A percentile compares a stretch with the other conserved stretches of the same genome.
phyloP scores from a whole-genome alignment of 2,888 invertebrate genomes.

The Chorisops tibialis region DNA sequence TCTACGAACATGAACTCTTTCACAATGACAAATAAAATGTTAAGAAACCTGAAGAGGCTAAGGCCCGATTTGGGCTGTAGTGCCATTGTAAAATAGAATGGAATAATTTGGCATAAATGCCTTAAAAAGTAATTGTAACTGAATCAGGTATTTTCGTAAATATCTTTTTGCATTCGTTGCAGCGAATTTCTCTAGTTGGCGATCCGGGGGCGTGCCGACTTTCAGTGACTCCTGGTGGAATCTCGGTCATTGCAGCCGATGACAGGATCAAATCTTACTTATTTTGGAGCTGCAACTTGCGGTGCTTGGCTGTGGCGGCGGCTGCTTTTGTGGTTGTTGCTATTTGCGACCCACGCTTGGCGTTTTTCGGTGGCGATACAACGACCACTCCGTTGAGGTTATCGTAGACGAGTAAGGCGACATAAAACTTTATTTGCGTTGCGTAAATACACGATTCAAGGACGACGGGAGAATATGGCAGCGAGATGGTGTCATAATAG shows the following conservation, averaged over 20 bases:
- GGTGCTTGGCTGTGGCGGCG: slow-evolving; percentile 43
- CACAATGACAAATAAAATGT: no score
- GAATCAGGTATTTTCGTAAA: slow-evolving; percentile 85
- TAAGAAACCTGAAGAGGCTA: no score
- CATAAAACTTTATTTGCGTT: slow-evolving; percentile 41
- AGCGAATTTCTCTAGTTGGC: slow-evolving; percentile 56
- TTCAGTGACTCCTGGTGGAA: neutral
- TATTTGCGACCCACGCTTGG: slow-evolving; percentile 49
- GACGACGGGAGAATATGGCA: slow-evolving; percentile 37
- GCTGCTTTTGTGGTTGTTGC: slow-evolving; percentile 52
- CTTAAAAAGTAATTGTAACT: no score
- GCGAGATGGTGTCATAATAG: slow-evolving; percentile 34
- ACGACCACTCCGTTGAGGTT: slow-evolving; percentile 44
- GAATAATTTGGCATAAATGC: no score
- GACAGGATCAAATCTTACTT: slow-evolving; percentile 38
- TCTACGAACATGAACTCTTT: no score
- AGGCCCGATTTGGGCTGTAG: no score
- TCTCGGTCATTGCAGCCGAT: neutral
- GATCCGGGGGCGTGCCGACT: neutral
- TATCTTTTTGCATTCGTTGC: slow-evolving; percentile 76
- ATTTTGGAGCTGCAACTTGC: slow-evolving; percentile 32
- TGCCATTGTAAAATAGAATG: no score
- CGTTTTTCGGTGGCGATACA: slow-evolving; percentile 41
- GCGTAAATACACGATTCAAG: slow-evolving; percentile 39
- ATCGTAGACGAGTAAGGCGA: slow-evolving; percentile 47